A percentile compares a stretch with the other conserved stretches of the same genome.
Conservation (phyloP, 2,888 invertebrate species). For the Thalpophila matura region DNA sequence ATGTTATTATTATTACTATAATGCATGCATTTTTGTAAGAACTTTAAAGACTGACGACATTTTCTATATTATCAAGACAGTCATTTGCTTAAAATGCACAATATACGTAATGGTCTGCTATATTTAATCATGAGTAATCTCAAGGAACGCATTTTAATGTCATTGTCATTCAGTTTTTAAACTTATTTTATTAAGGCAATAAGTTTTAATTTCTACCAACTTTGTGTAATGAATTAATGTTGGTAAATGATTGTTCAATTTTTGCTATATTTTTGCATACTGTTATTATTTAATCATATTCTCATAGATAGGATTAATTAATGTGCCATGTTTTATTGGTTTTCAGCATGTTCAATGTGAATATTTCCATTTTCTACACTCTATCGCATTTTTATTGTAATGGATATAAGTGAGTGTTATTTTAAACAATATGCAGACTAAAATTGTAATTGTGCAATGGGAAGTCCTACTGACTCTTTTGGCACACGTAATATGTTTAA, state of each 20-base stretch:
- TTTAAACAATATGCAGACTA: constrained; percentile 39
- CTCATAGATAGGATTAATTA: constrained; percentile 21
- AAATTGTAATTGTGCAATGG: constrained; percentile 31
- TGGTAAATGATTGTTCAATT: constrained; percentile 7
- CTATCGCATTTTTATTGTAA: constrained; percentile 78
- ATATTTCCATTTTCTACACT: constrained; percentile 89
- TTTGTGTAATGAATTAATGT: constrained; percentile 8
- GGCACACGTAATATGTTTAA: constrained; percentile 34
- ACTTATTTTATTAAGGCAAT: constrained; percentile 9
- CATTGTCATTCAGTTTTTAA: constrained; percentile 22
- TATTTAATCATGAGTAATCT: constrained; percentile 29
- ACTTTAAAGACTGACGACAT: constrained; percentile 30
- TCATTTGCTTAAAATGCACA: constrained; percentile 30
- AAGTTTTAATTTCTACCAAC: constrained; percentile 15
- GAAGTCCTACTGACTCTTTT: constrained; percentile 23
- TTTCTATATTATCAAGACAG: constrained; percentile 13
- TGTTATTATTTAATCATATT: constrained; percentile 15
- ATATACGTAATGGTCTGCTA: constrained; percentile 9
- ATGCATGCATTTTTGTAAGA: constrained; percentile 36
- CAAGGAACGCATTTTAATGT: constrained; percentile 35
- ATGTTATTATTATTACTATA: not conserved
- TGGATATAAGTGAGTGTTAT: constrained; percentile 54
- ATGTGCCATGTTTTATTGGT: constrained; percentile 82
- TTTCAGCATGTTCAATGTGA: constrained; percentile 74
- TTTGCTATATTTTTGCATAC: constrained; percentile 5